Evolutionary conservation across 2,113 vertebrate genomes (phyloP).

Genomic region (Alaudala cheleensis): DNA sequence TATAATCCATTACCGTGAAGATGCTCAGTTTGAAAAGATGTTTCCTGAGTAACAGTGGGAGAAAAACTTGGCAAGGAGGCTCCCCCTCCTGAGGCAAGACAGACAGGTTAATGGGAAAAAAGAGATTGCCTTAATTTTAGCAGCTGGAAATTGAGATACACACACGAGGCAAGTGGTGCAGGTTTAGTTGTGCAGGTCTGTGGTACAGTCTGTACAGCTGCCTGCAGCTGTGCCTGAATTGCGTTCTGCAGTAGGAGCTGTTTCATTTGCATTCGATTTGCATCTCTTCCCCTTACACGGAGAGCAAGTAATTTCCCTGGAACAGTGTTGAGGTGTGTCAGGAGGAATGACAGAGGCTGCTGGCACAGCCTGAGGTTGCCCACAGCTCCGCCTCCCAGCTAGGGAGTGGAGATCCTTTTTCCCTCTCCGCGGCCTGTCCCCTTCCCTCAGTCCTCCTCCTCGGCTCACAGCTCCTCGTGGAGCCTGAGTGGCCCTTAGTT

Average conservation of each 20-base stretch:
- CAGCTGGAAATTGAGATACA: background rate
- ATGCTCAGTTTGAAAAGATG: background rate
- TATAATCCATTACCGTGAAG: background rate
- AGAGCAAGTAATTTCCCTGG: background rate
- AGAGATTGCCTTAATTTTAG: background rate
- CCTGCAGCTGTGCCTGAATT: background rate
- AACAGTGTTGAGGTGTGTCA: background rate
- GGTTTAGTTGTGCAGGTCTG: background rate
- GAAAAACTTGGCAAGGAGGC: background rate
- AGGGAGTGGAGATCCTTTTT: background rate
- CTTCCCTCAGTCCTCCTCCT: background rate
- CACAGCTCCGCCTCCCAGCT: background rate
- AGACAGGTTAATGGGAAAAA: background rate
- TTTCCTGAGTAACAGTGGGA: background rate
- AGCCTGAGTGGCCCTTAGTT: background rate
- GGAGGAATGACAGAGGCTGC: background rate
- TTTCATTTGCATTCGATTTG: background rate
- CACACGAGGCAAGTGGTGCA: background rate
- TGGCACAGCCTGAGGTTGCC: background rate
- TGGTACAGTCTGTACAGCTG: background rate
- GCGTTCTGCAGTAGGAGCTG: background rate
- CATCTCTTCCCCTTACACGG: background rate
- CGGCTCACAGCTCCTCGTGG: background rate
- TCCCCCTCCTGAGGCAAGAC: background rate
- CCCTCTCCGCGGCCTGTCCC: fast-evolving